Base-by-base conservation (phyloP, 2,113 vertebrate species). In the Poicephalus meyeri region DNA sequence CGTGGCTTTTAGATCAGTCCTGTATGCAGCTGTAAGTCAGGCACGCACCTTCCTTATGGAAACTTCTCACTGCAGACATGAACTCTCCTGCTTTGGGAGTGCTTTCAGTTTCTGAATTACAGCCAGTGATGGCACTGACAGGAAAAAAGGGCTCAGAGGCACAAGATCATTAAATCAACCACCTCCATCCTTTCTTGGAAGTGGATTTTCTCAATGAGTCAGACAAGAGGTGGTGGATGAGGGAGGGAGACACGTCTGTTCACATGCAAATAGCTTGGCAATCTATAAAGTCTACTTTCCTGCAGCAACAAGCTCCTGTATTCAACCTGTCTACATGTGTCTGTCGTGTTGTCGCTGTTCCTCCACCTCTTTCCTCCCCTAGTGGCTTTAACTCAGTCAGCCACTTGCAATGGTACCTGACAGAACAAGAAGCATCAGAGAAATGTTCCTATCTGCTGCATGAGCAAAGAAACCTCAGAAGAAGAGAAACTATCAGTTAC, bases 201-300 rank as follows among this genome's bases (percentile, higher is more conserved):
- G 85, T 47, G 63, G 69, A 42, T 72, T 76, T 82, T 95, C 93
- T 86, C 68, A 80, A 35, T 76, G 95, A 95, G 68, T 79, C 93
- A 95, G 72, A 79, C 50, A 58, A 88, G 87, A 88, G 65, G 35
- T 78, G 60, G 83, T 44, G 60, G 87, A 49, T 46, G 68, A 90
- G 52, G 77, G 37, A 74, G 80, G 90, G 73, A 91, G 61, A 88
- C 24, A 31, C 56, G n/a, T 41, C 91, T 88, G 87, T 91, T 94
- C 76, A 52, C 11, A 93, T 20, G 58, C n/a, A 89, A 95, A 89
- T 6, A 39, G n/a, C 52, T 29, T 49, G n/a, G 72, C 17, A 83
- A 82, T 37, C 71, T 86, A 41, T 31, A 25, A 73, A 82, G 44
- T 73, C 53, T 91, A 4, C 47, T 74, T 58, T 42, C 65, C 85